Base-by-base conservation (phyloP, 2,888 invertebrate species). In the Hipparchia semele region DNA sequence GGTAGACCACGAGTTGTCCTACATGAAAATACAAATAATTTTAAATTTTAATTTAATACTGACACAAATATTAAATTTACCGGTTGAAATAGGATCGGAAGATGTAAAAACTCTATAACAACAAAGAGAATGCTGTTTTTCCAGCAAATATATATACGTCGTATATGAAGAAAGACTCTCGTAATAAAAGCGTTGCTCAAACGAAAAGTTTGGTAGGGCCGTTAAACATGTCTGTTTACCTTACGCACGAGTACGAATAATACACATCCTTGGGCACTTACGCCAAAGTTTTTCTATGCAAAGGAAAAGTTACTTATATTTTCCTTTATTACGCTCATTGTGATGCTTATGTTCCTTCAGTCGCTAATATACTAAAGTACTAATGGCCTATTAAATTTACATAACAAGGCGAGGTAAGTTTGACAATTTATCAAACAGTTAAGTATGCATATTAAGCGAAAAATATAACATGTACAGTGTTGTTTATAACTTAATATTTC, bases 151-250 rank as follows among this genome's bases (percentile, higher is more conserved):
- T 60, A 60, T 60, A 33, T 39, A 12, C 58, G 23, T 58, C 49
- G 10, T 23, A 10, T 65, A 33, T 33, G 33, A 12, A 33, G 53
- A 65, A 53, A 65, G 65, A 12, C 8, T 64, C 51, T 45, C 12
- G 33, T 23, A 64, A 75, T 70, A 73, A 75, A 69, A 54, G 62
- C 39, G 60, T 73, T 56, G 68, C 69, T 53, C 59, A 68, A 70
- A 73, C 68, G 72, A 75, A 73, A 75, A 75, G 56, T 73, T 74
- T 59, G 60, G 33, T 13, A 51, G 68, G 51, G 68, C 74, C 60
- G 72, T 71, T 58, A 69, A 59, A 61, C 62, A 69, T 64, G 49
- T 72, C 54, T 72, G 72, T 74, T 74, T 74, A 73, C 72, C 71
- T 76, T 74, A 66, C 73, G 65, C 71, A 69, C 70, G 56, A 70